Conservation (phyloP, 2,113 vertebrate species). For the Pteropus alecto region DNA sequence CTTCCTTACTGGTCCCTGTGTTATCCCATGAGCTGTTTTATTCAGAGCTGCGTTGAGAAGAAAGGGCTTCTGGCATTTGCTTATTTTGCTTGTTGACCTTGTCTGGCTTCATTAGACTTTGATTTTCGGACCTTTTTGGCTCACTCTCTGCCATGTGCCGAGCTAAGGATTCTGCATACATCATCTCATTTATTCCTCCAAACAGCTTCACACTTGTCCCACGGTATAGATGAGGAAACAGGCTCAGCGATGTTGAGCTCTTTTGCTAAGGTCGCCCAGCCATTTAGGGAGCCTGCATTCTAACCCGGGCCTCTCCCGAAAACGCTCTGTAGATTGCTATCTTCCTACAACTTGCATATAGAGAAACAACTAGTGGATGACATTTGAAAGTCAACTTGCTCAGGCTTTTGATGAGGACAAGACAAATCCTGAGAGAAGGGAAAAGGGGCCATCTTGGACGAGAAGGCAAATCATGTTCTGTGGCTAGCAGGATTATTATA, state of each 20-base stretch:
- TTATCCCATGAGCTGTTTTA: neutral
- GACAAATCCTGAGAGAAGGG: neutral
- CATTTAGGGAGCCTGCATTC: accelerated
- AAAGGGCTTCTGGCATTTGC: neutral
- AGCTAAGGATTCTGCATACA: neutral
- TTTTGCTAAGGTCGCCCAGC: neutral
- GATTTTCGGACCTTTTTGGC: neutral
- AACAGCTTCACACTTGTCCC: neutral
- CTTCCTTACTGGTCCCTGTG: accelerated
- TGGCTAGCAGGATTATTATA: neutral
- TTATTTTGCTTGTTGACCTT: neutral
- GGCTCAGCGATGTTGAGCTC: neutral
- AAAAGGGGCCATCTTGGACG: neutral
- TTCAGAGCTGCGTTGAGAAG: neutral
- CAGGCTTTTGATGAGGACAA: neutral
- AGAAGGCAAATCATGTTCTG: neutral
- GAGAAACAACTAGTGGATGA: neutral
- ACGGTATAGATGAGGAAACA: neutral
- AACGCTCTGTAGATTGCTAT: accelerated
- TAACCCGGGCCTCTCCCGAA: too few relatives aligned
- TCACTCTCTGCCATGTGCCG: neutral
- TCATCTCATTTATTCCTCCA: neutral
- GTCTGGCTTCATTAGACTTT: neutral
- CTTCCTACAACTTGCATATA: neutral
- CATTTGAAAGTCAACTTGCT: neutral